Base-by-base conservation (phyloP, 2,888 invertebrate genomes). In the Strigamia maritima region DNA sequence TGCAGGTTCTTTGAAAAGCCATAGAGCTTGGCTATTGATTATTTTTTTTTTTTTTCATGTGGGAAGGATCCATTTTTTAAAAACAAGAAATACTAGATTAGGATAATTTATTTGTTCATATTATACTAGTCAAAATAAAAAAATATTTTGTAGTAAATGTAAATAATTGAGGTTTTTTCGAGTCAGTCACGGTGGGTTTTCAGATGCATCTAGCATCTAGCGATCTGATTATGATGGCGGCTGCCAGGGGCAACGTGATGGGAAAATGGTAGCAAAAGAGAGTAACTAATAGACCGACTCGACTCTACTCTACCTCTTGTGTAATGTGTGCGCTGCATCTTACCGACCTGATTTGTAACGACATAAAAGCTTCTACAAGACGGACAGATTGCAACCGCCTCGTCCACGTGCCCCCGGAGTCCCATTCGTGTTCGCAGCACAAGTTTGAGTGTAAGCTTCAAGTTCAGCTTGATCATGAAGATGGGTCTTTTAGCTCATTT, bases 1-100 rank as follows among this genome's bases (percentile, higher is more conserved):
- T 70, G 70, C 70, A 70, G n/a, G 70, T 70, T 70, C 70, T 28
- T 70, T 70, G 70, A 70, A 70, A 70, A 70, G 70, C 70, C 70
- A 70, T 70, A 16, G 70, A 70, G 70, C 54, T 70, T 70, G 26
- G 16, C 70, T 70, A 70, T 70, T 70, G 70, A 70, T 70, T 70
- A 70, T 28, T 70, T 70, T 28, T 70, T 28, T 26, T 22, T 60
- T 19, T 16, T 14, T 19, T n/a, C 22, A 6, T 35, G 35, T 35
- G 35, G 6, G 54, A 19, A 70, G 24, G 70, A 70, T 7, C 10
- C 10, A 19, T 49, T 19, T 19, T 22, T 54, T 54, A 19, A 19
- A 22, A 22, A 54, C 19, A 8, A 54, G 19, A 54, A 19, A 35
- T 35, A 35, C n/a, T n/a, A n/a, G n/a, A n/a, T n/a, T n/a, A 54